A percentile compares a stretch with the other conserved stretches of the same genome.
These are phyloP conservation scores for Chrysolina haemoptera DNA, from an alignment of 2,888 invertebrate genomes.

Conservation along the genomic window DNA sequence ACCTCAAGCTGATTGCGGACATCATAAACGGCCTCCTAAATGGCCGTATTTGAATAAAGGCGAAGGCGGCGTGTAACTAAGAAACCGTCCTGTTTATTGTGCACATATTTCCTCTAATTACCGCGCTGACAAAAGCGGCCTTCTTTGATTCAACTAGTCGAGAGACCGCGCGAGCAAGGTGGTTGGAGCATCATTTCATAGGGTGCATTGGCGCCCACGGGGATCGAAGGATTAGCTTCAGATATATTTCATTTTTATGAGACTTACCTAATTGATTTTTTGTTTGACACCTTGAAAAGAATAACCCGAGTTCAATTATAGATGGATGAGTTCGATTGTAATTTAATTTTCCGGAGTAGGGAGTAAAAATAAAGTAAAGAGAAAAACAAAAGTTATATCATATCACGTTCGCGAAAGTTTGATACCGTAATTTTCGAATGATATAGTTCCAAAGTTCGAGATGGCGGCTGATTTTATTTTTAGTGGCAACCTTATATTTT, in stretches of 20 bases:
- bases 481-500: too few species aligned
- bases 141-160: slow-evolving; percentile 52
- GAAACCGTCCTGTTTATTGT: slow-evolving; percentile 51
- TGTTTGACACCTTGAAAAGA: not conserved
- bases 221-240: not conserved
- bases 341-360: too few species aligned
- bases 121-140: slow-evolving; percentile 55
- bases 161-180: slow-evolving; percentile 50
- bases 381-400: too few species aligned
- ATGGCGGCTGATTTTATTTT: too few species aligned
- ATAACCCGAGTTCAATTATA: not conserved
- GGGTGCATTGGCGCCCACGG: slow-evolving; percentile 14
- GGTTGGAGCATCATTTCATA: slow-evolving; percentile 36
- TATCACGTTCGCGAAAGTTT: too few species aligned
- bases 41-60: slow-evolving; percentile 43
- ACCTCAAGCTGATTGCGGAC: slow-evolving; percentile 34
- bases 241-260: not conserved
- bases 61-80: slow-evolving; percentile 50
- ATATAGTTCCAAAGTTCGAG: too few species aligned
- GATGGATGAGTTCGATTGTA: too few species aligned
- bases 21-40: slow-evolving; percentile 32
- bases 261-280: not conserved
- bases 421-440: too few species aligned
- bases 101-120: slow-evolving; percentile 59
- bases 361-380: too few species aligned